Evolutionary conservation across 2,888 invertebrate genomes (phyloP).

Genomic region (Sinohyriopsis cumingii): DNA sequence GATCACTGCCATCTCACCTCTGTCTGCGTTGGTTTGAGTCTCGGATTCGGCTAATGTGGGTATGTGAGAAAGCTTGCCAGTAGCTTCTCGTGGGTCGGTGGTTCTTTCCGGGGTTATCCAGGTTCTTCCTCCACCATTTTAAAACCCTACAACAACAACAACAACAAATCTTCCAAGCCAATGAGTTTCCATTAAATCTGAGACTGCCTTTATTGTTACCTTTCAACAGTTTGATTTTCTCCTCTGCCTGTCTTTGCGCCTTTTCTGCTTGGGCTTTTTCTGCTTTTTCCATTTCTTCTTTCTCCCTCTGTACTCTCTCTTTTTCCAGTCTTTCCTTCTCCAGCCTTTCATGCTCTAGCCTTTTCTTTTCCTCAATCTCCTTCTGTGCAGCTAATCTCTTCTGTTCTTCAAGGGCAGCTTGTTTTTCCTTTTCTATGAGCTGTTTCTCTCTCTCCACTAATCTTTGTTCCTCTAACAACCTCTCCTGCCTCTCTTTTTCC

Average conservation of each 20-base stretch:
- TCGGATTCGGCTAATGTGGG: too few relatives aligned
- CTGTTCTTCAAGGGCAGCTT: slow-evolving; percentile 27
- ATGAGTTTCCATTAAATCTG: neutral
- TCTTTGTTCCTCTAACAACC: neutral
- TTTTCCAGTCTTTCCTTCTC: slow-evolving; percentile 27
- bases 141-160: too few relatives aligned
- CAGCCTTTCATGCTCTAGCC: slow-evolving; percentile 18
- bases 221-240: slow-evolving; percentile 44
- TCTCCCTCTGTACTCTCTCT: slow-evolving; percentile 37
- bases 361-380: slow-evolving; percentile 27
- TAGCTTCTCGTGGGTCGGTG: too few relatives aligned
- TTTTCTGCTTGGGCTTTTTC: slow-evolving; percentile 38
- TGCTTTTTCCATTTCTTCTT: slow-evolving; percentile 31
- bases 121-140: too few relatives aligned
- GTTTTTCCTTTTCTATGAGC: slow-evolving; percentile 21
- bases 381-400: slow-evolving; percentile 11
- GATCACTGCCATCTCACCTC: too few relatives aligned
- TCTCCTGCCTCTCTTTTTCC: slow-evolving; percentile 15
- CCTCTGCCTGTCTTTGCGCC: slow-evolving; percentile 44
- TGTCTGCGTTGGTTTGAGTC: too few relatives aligned
- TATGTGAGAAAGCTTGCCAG: too few relatives aligned
- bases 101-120: too few relatives aligned
- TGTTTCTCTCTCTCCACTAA: slow-evolving; percentile 17
- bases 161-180: too few relatives aligned
- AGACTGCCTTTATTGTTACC: slow-evolving; percentile 26